Evolutionary conservation across 2,888 invertebrate species (phyloP).

Genomic region (Agrenia bidenticulata): DNA sequence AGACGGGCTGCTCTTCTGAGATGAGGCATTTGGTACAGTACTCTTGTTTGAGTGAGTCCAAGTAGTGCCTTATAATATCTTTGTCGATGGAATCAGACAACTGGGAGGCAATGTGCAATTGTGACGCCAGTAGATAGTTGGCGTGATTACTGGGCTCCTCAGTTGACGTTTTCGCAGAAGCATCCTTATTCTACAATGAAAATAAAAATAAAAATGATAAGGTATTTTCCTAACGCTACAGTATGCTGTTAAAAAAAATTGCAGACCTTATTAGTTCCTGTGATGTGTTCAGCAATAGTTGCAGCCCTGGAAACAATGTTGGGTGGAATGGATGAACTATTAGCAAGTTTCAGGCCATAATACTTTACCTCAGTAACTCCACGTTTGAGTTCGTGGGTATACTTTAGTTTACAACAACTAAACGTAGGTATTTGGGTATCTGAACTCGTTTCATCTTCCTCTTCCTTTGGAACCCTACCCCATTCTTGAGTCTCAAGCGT

Average conservation of each 20-base stretch:
- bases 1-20: too few relatives aligned
- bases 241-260: neutral
- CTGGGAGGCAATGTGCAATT: slow-evolving; percentile 11
- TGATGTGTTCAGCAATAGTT: slow-evolving; percentile 15
- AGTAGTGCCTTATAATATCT: slow-evolving; percentile 2
- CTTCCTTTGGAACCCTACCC: neutral
- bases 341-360: slow-evolving; percentile 69
- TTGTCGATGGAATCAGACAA: neutral
- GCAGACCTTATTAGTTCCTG: slow-evolving; percentile 2
- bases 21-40: too few relatives aligned
- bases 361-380: slow-evolving; percentile 65
- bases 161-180: neutral
- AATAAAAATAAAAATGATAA: slow-evolving; percentile 10
- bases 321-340: slow-evolving; percentile 64
- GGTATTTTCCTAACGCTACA: neutral
- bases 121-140: slow-evolving; percentile 9
- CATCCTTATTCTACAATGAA: slow-evolving; percentile 1
- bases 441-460: neutral
- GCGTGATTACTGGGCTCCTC: neutral
- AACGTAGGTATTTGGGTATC: neutral
- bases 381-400: slow-evolving; percentile 64
- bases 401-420: slow-evolving; percentile 58
- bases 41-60: slow-evolving; percentile 14
- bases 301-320: slow-evolving; percentile 28
- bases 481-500: slow-evolving; percentile 58